These are phyloP conservation scores for Phataginus tricuspis DNA, from an alignment of 2,797 vertebrate species.

Conservation along the genomic window DNA sequence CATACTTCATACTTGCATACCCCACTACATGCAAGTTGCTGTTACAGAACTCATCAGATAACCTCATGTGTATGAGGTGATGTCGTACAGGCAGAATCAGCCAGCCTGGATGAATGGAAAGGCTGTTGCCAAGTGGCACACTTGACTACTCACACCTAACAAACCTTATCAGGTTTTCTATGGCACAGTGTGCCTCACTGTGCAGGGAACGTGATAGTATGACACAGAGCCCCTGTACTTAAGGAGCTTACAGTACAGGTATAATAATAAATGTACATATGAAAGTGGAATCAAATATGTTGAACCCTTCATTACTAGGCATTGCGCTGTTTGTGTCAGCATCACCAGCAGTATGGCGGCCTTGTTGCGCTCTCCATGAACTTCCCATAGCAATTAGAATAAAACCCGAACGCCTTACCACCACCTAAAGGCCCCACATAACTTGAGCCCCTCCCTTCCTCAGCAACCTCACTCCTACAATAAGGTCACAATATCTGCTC, in stretches of 20 bases:
- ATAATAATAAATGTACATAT: background rate
- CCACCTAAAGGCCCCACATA: background rate
- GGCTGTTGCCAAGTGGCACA: background rate
- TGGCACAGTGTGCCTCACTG: background rate
- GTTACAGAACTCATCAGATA: background rate
- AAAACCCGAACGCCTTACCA: background rate
- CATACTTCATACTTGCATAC: background rate
- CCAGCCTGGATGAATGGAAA: background rate
- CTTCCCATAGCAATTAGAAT: background rate
- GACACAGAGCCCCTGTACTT: background rate
- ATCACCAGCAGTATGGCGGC: background rate
- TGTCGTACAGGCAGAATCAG: background rate
- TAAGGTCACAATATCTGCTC: background rate
- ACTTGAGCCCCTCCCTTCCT: background rate
- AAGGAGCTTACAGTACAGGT: background rate
- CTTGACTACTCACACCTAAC: background rate
- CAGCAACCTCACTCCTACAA: background rate
- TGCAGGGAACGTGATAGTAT: background rate
- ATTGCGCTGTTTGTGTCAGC: background rate
- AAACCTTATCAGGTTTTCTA: background rate
- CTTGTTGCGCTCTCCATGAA: background rate
- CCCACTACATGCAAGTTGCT: background rate
- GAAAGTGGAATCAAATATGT: background rate
- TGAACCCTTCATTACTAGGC: background rate
- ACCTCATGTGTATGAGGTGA: background rate